These are phyloP conservation scores for Todiramphus saurophagus DNA, from an alignment of 2,113 vertebrate species.

Conservation along the genomic window DNA sequence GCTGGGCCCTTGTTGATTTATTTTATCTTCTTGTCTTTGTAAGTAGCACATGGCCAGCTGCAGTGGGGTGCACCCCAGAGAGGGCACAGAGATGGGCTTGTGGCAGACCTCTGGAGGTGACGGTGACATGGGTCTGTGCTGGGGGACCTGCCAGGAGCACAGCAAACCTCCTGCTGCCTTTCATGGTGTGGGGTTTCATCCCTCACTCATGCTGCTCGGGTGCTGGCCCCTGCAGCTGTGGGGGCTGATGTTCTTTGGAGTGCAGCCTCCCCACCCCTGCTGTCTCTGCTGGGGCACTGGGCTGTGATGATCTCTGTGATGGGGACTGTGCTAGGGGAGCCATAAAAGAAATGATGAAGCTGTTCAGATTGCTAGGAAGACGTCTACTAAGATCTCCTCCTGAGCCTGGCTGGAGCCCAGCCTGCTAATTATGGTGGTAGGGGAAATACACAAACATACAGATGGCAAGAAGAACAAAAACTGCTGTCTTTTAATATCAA, in stretches of 20 bases:
- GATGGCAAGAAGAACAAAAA: slow-evolving; percentile 23
- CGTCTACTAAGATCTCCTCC: neutral
- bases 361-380: neutral
- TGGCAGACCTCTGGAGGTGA: neutral
- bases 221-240: neutral
- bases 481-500: neutral
- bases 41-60: neutral
- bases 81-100: neutral
- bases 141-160: fast-evolving
- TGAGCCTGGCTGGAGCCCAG: slow-evolving; percentile 37
- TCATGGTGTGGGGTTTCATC: neutral
- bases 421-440: neutral
- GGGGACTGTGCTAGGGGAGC: neutral
- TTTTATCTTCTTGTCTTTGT: neutral
- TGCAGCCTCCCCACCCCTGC: fast-evolving
- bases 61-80: neutral
- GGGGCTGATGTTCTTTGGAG: neutral
- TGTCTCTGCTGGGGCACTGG: fast-evolving
- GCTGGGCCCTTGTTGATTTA: fast-evolving
- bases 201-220: neutral
- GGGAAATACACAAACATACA: slow-evolving; percentile 25
- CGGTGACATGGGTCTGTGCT: fast-evolving
- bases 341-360: neutral
- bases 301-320: neutral
- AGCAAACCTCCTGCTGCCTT: neutral